Conservation (phyloP, 1,140 invertebrate species). For the Fragariocoptes setiger region DNA sequence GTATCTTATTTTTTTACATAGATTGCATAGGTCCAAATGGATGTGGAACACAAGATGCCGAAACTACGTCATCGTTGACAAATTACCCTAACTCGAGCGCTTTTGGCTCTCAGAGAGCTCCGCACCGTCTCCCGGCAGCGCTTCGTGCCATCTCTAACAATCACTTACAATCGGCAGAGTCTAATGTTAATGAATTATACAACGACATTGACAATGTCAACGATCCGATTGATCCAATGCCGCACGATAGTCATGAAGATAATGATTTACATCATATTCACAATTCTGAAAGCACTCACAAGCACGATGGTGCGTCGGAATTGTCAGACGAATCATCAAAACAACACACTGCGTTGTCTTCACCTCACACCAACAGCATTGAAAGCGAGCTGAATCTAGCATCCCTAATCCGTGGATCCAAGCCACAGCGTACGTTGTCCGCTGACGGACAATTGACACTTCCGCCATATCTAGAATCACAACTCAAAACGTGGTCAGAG, state of each 20-base stretch:
- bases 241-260: background rate
- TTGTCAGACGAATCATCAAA: no score
- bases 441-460: background rate
- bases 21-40: slow-evolving; percentile 25
- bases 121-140: background rate
- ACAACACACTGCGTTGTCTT: background rate
- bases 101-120: background rate
- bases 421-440: background rate
- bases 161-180: background rate
- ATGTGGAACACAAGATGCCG: background rate
- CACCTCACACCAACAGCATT: background rate
- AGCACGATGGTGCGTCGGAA: no score
- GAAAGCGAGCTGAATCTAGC: background rate
- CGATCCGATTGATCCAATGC: background rate
- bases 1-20: slow-evolving; percentile 64
- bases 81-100: no score
- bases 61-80: no score
- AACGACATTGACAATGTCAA: background rate
- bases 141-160: background rate
- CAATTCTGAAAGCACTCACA: background rate
- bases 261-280: background rate
- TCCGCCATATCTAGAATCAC: background rate
- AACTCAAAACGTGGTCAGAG: background rate
- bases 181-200: background rate
- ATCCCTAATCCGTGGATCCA: background rate